Evolutionary conservation across 2,113 vertebrate genomes (phyloP), one percentile per base, ranked within the genome.

Genomic region (Pelmatolapia mariae): DNA sequence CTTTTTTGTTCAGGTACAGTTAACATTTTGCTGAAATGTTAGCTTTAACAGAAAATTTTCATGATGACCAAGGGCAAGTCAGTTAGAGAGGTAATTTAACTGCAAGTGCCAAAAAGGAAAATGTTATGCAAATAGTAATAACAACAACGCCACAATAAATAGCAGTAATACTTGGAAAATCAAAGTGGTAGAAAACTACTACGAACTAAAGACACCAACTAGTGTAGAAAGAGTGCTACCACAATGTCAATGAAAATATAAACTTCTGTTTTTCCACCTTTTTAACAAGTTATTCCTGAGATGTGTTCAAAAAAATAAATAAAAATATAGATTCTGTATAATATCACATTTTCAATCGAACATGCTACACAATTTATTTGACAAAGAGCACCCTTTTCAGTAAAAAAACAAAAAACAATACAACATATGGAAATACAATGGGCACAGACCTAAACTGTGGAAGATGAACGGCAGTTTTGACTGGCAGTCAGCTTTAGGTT

Each of bases 291-390:
- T 59, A 16, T 86, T 87, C 85, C 92, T 93, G 91, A 93, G 92
- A 81, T 45, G 18, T 83, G 38, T 29, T 59, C 3, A 31, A 83
- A 76, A 84, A 92, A 83, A 91, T 81, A 87, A 81, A 89, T 76
- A 91, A 19, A 93, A 88, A 92, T 82, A 91, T 81, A 91, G 13
- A 92, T 61, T 81, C 45, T 56, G 9, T 81, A 68, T 47, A 76
- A 89, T 31, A 80, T 47, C 22, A 73, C 50, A 10, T 52, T 81
- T 24, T 45, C 73, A 33, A 50, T 50, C 1, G 1, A 78, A 78
- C 26, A 80, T 82, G 43, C 45, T 47, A 78, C 80, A 52, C 78
- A 5, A 83, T 29, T 47, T 29, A 18, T 12, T 15, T 52, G 13
- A 61, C 57, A 81, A 71, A 86, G 52, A 12, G 56, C n/a, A 56